Evolutionary conservation across 2,113 vertebrate species (phyloP).

Genomic region (Thermophis baileyi): DNA sequence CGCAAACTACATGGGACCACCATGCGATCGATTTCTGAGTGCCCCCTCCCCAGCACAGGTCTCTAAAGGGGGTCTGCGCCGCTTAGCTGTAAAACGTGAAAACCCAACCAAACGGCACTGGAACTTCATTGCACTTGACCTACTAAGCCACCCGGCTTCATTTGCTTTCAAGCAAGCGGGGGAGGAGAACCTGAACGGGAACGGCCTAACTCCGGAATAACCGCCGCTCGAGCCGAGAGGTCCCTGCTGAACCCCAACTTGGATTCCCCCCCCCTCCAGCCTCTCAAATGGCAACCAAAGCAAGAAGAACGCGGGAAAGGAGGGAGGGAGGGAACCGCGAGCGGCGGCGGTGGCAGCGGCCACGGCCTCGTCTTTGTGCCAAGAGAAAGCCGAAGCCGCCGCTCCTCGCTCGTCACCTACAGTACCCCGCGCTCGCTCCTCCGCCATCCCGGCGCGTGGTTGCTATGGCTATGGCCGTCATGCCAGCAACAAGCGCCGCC

Average conservation of each 20-base stretch:
- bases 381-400: neutral
- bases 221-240: neutral
- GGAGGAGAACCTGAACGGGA: neutral
- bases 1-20: neutral
- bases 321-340: neutral
- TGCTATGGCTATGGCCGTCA: conserved; percentile 69
- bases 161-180: neutral
- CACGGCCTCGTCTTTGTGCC: neutral
- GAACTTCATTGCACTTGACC: neutral
- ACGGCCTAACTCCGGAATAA: neutral
- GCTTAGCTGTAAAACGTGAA: neutral
- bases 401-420: neutral
- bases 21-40: neutral
- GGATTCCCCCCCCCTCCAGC: neutral
- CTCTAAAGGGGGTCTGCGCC: too few relatives aligned
- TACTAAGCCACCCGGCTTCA: neutral
- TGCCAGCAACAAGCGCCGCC: conserved; percentile 67
- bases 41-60: too few relatives aligned
- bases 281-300: neutral
- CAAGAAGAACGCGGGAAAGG: neutral
- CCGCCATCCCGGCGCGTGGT: conserved; percentile 34
- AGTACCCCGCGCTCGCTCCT: neutral
- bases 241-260: neutral
- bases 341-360: too few relatives aligned
- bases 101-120: neutral